These are phyloP conservation scores for Thunnus maccoyii DNA, from an alignment of 2,113 vertebrate genomes.

Conservation along the genomic window DNA sequence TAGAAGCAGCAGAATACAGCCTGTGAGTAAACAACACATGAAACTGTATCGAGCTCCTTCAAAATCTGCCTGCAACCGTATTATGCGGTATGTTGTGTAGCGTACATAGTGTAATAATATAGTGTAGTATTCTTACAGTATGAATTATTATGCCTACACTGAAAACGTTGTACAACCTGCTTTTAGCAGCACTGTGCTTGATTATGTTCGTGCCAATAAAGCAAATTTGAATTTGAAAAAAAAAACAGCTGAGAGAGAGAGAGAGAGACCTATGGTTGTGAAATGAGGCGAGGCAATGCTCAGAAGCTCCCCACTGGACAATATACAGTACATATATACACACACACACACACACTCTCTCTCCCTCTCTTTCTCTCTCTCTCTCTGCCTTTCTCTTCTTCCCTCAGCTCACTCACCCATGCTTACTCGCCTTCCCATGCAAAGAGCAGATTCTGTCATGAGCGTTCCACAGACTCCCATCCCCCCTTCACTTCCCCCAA, in stretches of 20 bases:
- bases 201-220: conserved; percentile 20
- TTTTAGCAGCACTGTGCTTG: not conserved
- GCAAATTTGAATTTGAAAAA: conserved; percentile 1
- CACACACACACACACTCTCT: conserved; percentile 4
- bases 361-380: conserved; percentile 28
- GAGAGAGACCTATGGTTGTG: conserved; percentile 51
- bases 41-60: not conserved
- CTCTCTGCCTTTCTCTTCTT: conserved; percentile 45
- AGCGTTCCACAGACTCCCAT: conserved; percentile 67
- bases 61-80: not conserved
- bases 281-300: conserved; percentile 58
- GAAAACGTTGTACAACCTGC: not conserved
- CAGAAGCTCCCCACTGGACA: conserved; percentile 61
- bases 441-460: conserved; percentile 78
- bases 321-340: conserved; percentile 43
- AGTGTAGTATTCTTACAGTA: not conserved
- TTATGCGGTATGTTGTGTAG: no score
- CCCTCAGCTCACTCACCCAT: conserved; percentile 65
- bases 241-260: not conserved
- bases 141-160: not conserved
- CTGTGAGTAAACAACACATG: not conserved
- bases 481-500: conserved; percentile 72
- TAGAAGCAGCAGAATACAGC: not conserved
- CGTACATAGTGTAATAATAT: not conserved
- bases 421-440: conserved; percentile 67